These are phyloP conservation scores for Cyphomyrus plagiostoma DNA, from an alignment of 2,113 vertebrate species.

Conservation along the genomic window DNA sequence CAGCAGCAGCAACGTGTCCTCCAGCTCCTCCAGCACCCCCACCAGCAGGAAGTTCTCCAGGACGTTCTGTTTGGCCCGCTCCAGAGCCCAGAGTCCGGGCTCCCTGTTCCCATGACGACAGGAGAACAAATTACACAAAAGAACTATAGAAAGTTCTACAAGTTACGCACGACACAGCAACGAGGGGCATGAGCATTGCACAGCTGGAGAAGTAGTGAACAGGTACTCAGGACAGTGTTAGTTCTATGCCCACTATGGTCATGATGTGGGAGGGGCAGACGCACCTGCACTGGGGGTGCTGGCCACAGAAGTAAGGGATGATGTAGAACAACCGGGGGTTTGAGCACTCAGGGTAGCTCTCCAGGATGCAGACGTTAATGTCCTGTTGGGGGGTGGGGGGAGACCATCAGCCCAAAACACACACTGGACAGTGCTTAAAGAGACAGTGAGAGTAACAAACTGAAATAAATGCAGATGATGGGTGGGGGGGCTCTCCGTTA, in stretches of 20 bases:
- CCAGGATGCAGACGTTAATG: constrained; percentile 87
- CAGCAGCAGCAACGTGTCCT: constrained; percentile 91
- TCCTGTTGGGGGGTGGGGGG: constrained; percentile 65
- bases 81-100: constrained; percentile 90
- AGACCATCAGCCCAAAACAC: neutral
- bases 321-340: constrained; percentile 96
- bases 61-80: constrained; percentile 91
- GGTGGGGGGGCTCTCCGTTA: neutral
- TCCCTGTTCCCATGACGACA: constrained; percentile 61
- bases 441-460: neutral
- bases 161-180: neutral
- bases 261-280: neutral
- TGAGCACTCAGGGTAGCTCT: constrained; percentile 94
- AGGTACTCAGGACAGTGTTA: neutral
- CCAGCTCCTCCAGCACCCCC: constrained; percentile 92
- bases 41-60: constrained; percentile 95
- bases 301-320: constrained; percentile 97
- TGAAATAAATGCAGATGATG: neutral
- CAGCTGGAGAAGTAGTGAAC: neutral
- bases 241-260: neutral
- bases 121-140: neutral
- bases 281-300: constrained; percentile 96
- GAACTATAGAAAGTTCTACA: neutral
- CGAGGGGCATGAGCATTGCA: neutral
- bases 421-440: neutral